Evolutionary conservation across 1,140 invertebrate genomes (phyloP), one percentile per base, ranked within the genome.

Genomic region (Conopomorpha cramerella): DNA sequence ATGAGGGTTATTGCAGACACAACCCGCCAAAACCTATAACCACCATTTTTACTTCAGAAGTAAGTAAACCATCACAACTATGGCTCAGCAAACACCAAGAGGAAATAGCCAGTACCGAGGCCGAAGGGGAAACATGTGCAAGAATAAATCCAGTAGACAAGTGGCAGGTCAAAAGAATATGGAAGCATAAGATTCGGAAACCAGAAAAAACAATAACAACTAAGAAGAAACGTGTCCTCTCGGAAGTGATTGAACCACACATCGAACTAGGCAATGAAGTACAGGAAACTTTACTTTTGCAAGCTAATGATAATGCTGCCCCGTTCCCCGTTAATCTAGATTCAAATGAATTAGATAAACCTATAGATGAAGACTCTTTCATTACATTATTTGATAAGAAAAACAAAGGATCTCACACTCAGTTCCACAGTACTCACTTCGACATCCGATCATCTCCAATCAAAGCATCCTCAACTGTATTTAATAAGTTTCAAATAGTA

Each of bases 391-490:
- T 26, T 28, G n/a, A 30, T 11, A 39, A 41, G 29, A 41, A 42
- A 33, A n/a, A 32, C 2, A 53, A 51, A 37, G 38, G 26, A 0
- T 36, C 40, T 7, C 63, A 65, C 34, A 41, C 60, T 17, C 49
- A 66, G 45, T 74, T 74, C 30, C 65, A 62, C 32, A 71, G 66
- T 38, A 45, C 70, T 25, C 67, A 74, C 48, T 74, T 74, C 30
- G 67, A 74, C 44, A 74, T 74, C 15, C 44, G 70, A 35, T 74
- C 70, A 11, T 74, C 70, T 6, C 70, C 70, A 12, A 74, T 74
- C 16, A 74, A 74, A 54, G 43, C 63, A 8, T 55, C 70, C 1
- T 61, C 67, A 3, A 56, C 61, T 17, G 49, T 59, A 2, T 70
- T 74, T 30, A 45, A 53, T 31, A 74, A 64, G 40, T 70, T 74